A percentile compares a stretch with the other conserved stretches of the same genome.
phyloP scores from a whole-genome alignment of 2,797 vertebrate genomes.

The Lophura swinhoii region DNA sequence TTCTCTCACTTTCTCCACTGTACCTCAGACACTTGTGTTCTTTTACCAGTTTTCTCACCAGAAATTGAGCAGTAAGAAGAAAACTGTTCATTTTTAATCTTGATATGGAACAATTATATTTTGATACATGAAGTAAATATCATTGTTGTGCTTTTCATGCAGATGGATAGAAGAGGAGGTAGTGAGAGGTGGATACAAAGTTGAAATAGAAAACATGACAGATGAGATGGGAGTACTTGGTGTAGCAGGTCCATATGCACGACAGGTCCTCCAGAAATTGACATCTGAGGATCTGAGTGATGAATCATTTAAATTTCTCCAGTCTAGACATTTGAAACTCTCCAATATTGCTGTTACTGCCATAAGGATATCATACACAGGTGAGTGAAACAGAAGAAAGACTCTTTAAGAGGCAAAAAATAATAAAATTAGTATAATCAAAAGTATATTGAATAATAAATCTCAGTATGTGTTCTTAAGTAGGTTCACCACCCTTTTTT shows the following conservation, averaged over 20 bases:
- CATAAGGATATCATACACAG: conserved; percentile 96
- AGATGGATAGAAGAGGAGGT: conserved; percentile 94
- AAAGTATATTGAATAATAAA: neutral
- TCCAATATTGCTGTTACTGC: conserved; percentile 84
- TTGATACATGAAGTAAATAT: neutral
- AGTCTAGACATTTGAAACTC: conserved; percentile 86
- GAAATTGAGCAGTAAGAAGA: neutral
- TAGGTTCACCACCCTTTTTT: neutral
- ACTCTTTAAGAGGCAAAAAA: neutral
- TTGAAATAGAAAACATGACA: conserved; percentile 89
- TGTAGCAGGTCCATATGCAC: conserved; percentile 89
- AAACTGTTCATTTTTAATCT: neutral
- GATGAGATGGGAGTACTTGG: conserved; percentile 92
- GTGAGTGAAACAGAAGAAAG: conserved; percentile 71
- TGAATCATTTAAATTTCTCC: conserved; percentile 89
- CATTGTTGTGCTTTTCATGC: conserved; percentile 11
- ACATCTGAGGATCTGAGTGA: conserved; percentile 90
- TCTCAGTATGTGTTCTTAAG: neutral
- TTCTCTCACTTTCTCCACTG: neutral
- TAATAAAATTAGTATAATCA: neutral
- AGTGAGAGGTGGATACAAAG: conserved; percentile 81
- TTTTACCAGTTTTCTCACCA: neutral
- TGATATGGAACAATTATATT: neutral
- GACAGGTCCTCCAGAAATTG: conserved; percentile 93
- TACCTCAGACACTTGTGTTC: neutral